Percentiles rank a stretch among this genome's conserved stretches.
phyloP scores from a whole-genome alignment of 1,140 invertebrate genomes.

The Drosophila repleta region DNA sequence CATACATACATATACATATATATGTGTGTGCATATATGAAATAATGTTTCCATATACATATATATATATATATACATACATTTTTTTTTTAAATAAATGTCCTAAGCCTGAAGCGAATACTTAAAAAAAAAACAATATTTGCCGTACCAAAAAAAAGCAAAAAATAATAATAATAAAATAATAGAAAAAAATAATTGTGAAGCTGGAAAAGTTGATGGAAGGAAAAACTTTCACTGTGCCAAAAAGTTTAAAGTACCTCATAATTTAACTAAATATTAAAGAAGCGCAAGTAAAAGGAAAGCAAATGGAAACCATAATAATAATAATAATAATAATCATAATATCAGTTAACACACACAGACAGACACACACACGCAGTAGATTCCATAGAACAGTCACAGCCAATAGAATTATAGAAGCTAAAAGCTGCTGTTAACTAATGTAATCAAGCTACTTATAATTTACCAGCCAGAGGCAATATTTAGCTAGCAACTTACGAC shows the following conservation, averaged over 20 bases:
- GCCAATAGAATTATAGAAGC: slow-evolving; percentile 48
- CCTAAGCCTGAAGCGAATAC: slow-evolving; percentile 36
- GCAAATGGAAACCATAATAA: too few species aligned
- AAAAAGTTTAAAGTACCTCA: slow-evolving; percentile 84
- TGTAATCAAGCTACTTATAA: slow-evolving; percentile 35
- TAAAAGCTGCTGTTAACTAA: slow-evolving; percentile 56
- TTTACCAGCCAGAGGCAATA: slow-evolving; percentile 40
- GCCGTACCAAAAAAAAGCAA: slow-evolving; percentile 63
- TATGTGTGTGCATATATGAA: slow-evolving; percentile 10
- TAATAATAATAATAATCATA: too few species aligned
- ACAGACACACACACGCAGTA: too few species aligned
- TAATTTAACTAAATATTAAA: slow-evolving; percentile 82
- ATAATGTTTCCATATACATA: slow-evolving; percentile 29
- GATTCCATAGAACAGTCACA: neutral
- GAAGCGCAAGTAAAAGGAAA: slow-evolving; percentile 10
- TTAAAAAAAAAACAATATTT: slow-evolving; percentile 44
- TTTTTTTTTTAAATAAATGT: slow-evolving; percentile 56
- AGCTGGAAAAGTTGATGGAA: slow-evolving; percentile 59
- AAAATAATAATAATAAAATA: slow-evolving; percentile 41
- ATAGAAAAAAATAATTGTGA: slow-evolving; percentile 53
- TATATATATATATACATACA: slow-evolving; percentile 12
- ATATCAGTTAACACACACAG: neutral
- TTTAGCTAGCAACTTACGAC: neutral
- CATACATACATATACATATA: slow-evolving; percentile 18
- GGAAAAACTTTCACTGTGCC: slow-evolving; percentile 83